These are phyloP conservation scores for Pangasius djambal DNA, from an alignment of 2,797 vertebrate genomes.

Conservation along the genomic window DNA sequence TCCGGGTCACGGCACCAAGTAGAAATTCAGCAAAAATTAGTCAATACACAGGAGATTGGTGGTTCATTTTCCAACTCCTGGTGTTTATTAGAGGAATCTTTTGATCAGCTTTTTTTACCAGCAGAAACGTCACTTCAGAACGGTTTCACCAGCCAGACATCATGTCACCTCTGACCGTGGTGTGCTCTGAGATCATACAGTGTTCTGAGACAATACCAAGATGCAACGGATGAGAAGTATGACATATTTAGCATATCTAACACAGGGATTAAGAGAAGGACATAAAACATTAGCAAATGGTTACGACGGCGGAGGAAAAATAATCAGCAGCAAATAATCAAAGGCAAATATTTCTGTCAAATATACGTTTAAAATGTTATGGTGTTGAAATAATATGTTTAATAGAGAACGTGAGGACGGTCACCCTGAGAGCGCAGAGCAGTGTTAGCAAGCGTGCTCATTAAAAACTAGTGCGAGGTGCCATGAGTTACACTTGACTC, in stretches of 20 bases:
- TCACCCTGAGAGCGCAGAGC: neutral
- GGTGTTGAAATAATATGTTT: neutral
- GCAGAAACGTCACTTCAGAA: neutral
- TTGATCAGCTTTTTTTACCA: too few species aligned
- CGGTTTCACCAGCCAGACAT: neutral
- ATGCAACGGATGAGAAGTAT: neutral
- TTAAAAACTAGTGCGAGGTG: neutral
- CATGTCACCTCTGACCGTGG: neutral
- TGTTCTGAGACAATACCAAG: neutral
- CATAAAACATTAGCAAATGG: neutral
- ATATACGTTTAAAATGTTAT: neutral
- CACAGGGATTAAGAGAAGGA: neutral
- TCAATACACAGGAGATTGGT: too few species aligned
- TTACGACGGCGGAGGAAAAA: too few species aligned
- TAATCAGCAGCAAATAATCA: neutral
- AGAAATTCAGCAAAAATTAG: too few species aligned
- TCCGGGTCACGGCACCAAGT: neutral
- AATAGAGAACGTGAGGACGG: neutral
- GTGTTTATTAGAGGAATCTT: too few species aligned
- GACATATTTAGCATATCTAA: neutral
- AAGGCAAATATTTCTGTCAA: neutral
- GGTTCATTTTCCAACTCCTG: neutral
- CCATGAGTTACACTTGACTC: neutral
- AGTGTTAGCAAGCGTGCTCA: neutral
- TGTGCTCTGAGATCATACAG: neutral